phyloP scores from a whole-genome alignment of 35 echinoderm and acorn worm species.

The Stichopus chloronotus region DNA sequence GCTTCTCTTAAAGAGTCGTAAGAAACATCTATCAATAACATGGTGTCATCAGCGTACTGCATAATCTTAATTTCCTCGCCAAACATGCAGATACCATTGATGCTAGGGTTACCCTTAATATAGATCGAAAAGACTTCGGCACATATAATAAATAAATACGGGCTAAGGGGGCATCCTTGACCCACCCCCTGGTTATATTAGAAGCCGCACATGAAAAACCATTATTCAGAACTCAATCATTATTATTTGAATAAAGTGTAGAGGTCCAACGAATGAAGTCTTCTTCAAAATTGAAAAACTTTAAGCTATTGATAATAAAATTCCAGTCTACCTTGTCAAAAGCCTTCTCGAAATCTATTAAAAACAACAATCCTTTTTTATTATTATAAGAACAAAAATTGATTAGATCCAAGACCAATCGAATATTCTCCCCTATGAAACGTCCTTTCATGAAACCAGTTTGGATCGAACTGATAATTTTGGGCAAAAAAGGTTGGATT shows the following conservation, averaged over 20 bases:
- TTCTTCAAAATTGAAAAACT: background rate
- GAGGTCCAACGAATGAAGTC: background rate
- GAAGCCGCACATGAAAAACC: background rate
- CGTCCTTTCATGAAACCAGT: slow-evolving; percentile 13
- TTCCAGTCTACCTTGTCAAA: background rate
- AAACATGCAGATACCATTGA: background rate
- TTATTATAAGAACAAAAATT: slow-evolving; percentile 2
- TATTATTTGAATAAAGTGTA: background rate
- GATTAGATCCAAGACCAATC: background rate
- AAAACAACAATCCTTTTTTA: slow-evolving; percentile 1
- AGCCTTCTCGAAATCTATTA: too few species aligned
- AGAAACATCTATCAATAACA: background rate
- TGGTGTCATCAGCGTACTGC: background rate
- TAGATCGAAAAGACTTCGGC: slow-evolving; percentile 1
- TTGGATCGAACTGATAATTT: slow-evolving; percentile 16
- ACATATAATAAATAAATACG: slow-evolving; percentile 2
- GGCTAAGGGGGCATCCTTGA: slow-evolving; percentile 10
- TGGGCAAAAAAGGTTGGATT: background rate
- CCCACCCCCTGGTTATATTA: background rate
- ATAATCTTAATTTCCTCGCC: background rate
- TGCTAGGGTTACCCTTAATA: background rate
- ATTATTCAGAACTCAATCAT: background rate
- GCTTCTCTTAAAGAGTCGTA: slow-evolving; percentile 6
- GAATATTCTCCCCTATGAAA: slow-evolving; percentile 13
- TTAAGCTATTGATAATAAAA: slow-evolving; percentile 10